Conservation (phyloP, 2,888 invertebrate species). For the Mactromeris polynyma region DNA sequence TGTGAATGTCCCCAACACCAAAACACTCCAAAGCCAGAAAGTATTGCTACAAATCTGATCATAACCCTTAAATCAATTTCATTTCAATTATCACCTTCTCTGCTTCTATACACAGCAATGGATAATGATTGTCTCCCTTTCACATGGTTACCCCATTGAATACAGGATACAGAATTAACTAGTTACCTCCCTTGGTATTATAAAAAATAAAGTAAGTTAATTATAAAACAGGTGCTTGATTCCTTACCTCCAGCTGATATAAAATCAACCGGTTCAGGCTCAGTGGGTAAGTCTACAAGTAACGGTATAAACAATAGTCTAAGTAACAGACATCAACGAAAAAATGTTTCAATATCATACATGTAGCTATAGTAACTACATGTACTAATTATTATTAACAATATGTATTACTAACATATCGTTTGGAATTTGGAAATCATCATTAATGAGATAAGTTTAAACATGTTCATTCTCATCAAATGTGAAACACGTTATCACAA, state of each 20-base stretch:
- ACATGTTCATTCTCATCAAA: no score
- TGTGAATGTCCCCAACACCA: no score
- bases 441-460: no score
- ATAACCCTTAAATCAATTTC: neutral
- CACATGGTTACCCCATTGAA: neutral
- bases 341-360: no score
- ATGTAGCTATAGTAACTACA: no score
- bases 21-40: neutral
- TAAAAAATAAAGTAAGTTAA: neutral
- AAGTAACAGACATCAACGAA: no score
- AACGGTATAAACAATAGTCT: neutral
- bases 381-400: no score
- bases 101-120: neutral
- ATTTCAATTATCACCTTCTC: neutral
- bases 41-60: neutral
- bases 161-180: neutral
- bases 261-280: conserved; percentile 68
- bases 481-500: no score
- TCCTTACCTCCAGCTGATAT: conserved; percentile 71
- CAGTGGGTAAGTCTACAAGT: conserved; percentile 55
- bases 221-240: conserved; percentile 4
- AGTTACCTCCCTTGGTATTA: neutral
- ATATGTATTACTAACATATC: no score
- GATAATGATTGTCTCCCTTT: neutral
- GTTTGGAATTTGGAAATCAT: no score